Evolutionary conservation across 2,888 invertebrate species (phyloP).

Genomic region (Andricus curvator): DNA sequence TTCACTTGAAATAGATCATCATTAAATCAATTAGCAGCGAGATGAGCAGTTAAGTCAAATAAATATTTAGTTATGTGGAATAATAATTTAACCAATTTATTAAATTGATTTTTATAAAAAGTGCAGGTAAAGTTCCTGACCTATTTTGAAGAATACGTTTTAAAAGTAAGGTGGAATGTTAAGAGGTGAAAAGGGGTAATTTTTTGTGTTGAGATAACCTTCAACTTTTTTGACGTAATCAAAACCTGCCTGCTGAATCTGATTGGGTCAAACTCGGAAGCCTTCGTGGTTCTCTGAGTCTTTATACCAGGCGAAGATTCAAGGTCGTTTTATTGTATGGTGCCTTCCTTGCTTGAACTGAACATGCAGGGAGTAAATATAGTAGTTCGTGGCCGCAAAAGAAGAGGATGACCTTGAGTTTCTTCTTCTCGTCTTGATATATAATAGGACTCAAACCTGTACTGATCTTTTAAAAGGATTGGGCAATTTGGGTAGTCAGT

Average conservation of each 20-base stretch:
- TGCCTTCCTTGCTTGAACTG: slow-evolving; percentile 20
- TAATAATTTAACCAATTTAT: not conserved
- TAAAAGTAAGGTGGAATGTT: too few species aligned
- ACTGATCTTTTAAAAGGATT: not conserved
- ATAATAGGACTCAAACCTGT: slow-evolving; percentile 14
- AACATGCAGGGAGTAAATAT: slow-evolving; percentile 15
- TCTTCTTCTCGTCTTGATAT: slow-evolving; percentile 45
- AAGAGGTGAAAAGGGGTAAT: not conserved
- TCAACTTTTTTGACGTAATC: not conserved
- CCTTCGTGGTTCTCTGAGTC: not conserved
- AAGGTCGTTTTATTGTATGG: slow-evolving; percentile 30
- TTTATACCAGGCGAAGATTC: slow-evolving; percentile 17
- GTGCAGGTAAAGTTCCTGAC: too few species aligned
- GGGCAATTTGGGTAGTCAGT: not conserved
- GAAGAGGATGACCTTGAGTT: slow-evolving; percentile 55
- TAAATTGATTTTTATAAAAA: not conserved
- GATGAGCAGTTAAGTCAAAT: not conserved
- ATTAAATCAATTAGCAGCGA: not conserved
- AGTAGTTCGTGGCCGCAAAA: slow-evolving; percentile 43
- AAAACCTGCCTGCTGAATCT: not conserved
- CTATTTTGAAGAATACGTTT: too few species aligned
- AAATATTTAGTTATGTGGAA: not conserved
- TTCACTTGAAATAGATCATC: not conserved
- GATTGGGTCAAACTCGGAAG: slow-evolving; percentile 22
- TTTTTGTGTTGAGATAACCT: not conserved